Base-by-base conservation (phyloP, 2,888 invertebrate genomes). In the Pyrgus malvae region DNA sequence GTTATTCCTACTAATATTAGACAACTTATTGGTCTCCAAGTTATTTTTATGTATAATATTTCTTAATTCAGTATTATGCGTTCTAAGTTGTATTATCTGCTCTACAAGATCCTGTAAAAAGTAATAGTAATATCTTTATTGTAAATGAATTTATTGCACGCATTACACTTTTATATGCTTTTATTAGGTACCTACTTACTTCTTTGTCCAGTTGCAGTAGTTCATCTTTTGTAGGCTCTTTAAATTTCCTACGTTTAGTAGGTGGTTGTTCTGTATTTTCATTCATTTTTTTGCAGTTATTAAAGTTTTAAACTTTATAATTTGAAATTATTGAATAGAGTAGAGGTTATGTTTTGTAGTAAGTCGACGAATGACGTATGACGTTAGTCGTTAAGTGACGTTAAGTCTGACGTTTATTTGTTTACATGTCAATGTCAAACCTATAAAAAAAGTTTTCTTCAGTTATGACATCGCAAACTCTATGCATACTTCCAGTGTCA, bases 61-160 rank as follows among this genome's bases (percentile, higher is more conserved):
- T 78, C 93, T 94, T 2, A 98, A 75, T 72, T 98, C 97, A 21
- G 85, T 76, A 68, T 96, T 97, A 70, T 97, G 96, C 0, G 95
- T 93, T 80, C 96, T 93, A 41, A 97, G 70, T 67, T 94, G 93
- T 31, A 93, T 79, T 55, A 97, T 91, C 83, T 91, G 93, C 14
- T 93, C 91, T 27, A 96, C 92, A 42, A 98, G 82, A 68, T 95
- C 95, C 93, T 96, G 72, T 33, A 8, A 2, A 6, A 42, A 7
- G 3, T 31, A 27, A 29, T 9, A 12, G 12, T 38, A 21, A 12
- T 38, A 72, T 11, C n/a, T 74, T 42, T 58, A 56, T 45, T 6
- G 1, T 16, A 6, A 12, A 38, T 2, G 6, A 42, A 31, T 33
- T 19, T 1, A 16, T 25, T 40, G 44, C 11, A 49, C 48, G 48